Conservation (phyloP, 2,888 invertebrate genomes). For the Anthoptus insignis region DNA sequence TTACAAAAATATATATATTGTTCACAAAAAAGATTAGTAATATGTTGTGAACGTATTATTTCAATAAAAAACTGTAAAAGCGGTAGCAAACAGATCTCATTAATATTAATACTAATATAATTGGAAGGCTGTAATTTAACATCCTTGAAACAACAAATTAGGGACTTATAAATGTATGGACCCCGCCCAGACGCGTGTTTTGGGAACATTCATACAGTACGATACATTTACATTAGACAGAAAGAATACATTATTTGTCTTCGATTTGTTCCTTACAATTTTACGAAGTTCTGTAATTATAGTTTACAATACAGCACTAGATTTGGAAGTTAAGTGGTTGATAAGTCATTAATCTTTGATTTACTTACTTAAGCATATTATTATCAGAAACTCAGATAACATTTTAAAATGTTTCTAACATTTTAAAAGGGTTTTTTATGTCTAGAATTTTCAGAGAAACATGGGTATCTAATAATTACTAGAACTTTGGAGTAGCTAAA, state of each 20-base stretch:
- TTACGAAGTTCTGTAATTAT: slow-evolving; percentile 74
- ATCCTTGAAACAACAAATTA: slow-evolving; percentile 83
- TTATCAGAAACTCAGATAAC: no score
- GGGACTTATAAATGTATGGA: slow-evolving; percentile 83
- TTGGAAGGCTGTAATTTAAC: slow-evolving; percentile 80
- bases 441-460: no score
- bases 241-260: slow-evolving; percentile 56
- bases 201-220: slow-evolving; percentile 68
- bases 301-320: slow-evolving; percentile 57
- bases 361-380: no score
- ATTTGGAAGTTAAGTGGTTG: slow-evolving; percentile 12
- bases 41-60: no score
- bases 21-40: no score
- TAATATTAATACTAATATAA: slow-evolving; percentile 86
- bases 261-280: slow-evolving; percentile 60
- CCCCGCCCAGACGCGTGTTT: slow-evolving; percentile 73
- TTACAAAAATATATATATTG: no score
- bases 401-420: no score
- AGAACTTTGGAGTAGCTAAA: no score
- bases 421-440: no score
- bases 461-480: no score
- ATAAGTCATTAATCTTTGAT: no score
- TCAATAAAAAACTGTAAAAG: slow-evolving; percentile 55
- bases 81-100: slow-evolving; percentile 70
- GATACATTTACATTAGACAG: slow-evolving; percentile 71